These are phyloP conservation scores for Mustelus asterias DNA, from an alignment of 2,113 vertebrate genomes.

Conservation along the genomic window DNA sequence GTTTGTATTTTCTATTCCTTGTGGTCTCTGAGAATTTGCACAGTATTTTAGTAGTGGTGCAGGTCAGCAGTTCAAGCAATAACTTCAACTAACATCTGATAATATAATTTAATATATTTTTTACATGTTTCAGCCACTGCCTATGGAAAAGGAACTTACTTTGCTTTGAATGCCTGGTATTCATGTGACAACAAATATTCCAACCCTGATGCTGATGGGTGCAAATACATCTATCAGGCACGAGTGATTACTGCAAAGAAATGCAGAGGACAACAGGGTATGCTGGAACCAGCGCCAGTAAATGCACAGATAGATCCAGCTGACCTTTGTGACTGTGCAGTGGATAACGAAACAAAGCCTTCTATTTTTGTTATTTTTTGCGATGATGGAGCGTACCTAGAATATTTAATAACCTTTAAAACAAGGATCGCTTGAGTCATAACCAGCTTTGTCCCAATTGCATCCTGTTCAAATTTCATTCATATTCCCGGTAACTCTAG, in stretches of 20 bases:
- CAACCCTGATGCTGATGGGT: conserved; percentile 43
- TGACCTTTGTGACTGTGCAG: conserved; percentile 54
- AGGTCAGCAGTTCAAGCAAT: background rate
- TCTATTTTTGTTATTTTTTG: conserved; percentile 59
- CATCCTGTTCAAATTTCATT: background rate
- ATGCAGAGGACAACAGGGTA: conserved; percentile 38
- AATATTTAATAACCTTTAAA: conserved; percentile 60
- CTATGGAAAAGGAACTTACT: conserved; percentile 54
- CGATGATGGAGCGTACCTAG: conserved; percentile 57
- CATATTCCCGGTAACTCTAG: background rate
- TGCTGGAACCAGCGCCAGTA: conserved; percentile 47
- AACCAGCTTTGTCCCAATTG: background rate
- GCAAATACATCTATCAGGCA: conserved; percentile 54
- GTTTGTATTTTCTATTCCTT: background rate
- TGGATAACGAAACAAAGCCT: conserved; percentile 45
- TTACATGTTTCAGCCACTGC: conserved; percentile 40
- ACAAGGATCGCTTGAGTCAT: too few relatives aligned
- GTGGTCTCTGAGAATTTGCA: background rate
- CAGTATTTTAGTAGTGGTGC: background rate
- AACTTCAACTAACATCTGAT: background rate
- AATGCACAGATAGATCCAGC: conserved; percentile 30
- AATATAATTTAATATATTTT: background rate
- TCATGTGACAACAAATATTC: conserved; percentile 45
- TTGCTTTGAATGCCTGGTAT: conserved; percentile 52
- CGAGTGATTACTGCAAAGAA: conserved; percentile 53